phyloP scores from a whole-genome alignment of 2,113 vertebrate species.

The Pelvicachromis taeniatus region DNA sequence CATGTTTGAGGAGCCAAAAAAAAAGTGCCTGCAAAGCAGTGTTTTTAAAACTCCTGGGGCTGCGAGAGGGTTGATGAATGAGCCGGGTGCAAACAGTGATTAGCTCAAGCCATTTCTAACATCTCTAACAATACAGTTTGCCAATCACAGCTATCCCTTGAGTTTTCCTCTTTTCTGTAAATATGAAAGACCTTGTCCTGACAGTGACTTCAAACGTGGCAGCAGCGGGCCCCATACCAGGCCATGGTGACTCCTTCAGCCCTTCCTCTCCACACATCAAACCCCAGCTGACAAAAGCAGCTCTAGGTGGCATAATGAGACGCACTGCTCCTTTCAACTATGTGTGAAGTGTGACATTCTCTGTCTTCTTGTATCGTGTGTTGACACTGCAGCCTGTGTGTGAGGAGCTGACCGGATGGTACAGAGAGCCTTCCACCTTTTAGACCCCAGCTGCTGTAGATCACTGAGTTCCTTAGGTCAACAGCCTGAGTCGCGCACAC shows the following conservation, averaged over 20 bases:
- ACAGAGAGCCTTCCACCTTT: slow-evolving; percentile 12
- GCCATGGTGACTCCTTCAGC: slow-evolving; percentile 51
- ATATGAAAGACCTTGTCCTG: slow-evolving; percentile 72
- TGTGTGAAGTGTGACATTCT: slow-evolving; percentile 59
- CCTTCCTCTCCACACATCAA: slow-evolving; percentile 64
- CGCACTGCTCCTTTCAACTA: slow-evolving; percentile 57
- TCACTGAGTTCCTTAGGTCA: slow-evolving; percentile 37
- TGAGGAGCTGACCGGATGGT: slow-evolving; percentile 48
- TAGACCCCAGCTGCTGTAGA: slow-evolving; percentile 44
- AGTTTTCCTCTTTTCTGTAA: slow-evolving; percentile 64
- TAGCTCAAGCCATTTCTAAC: slow-evolving; percentile 56
- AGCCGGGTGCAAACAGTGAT: slow-evolving; percentile 49
- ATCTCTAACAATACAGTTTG: slow-evolving; percentile 61
- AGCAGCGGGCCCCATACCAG: slow-evolving; percentile 61
- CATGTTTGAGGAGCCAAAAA: slow-evolving; percentile 57
- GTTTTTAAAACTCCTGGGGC: slow-evolving; percentile 61
- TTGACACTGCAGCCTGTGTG: slow-evolving; percentile 50
- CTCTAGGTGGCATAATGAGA: slow-evolving; percentile 74
- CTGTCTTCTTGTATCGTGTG: slow-evolving; percentile 49
- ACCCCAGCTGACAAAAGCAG: slow-evolving; percentile 66
- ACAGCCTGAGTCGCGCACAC: slow-evolving; percentile 35
- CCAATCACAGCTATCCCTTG: slow-evolving; percentile 62
- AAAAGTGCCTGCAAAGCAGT: slow-evolving; percentile 62
- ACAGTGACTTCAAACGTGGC: slow-evolving; percentile 68
- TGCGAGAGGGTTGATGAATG: slow-evolving; percentile 59